phyloP scores from a whole-genome alignment of 1,140 invertebrate genomes.

The Amyelois transitella region DNA sequence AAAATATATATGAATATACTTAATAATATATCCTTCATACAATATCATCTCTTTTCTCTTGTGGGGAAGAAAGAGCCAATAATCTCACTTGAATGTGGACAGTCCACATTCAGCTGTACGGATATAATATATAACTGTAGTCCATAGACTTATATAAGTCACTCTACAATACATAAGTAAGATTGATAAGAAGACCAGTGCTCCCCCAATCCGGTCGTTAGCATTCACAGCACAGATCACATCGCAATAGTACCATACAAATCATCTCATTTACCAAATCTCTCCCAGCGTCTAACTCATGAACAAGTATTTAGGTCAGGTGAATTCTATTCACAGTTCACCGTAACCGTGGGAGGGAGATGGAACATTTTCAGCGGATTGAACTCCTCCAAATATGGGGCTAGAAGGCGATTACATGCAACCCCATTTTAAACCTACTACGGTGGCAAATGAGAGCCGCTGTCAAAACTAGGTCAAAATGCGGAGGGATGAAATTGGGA shows the following conservation, averaged over 20 bases:
- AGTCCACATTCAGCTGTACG: no score
- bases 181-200: neutral
- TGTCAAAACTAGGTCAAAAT: constrained; percentile 64
- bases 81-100: no score
- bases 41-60: no score
- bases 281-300: neutral
- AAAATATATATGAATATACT: neutral
- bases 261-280: neutral
- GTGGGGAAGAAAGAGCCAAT: no score
- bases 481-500: constrained; percentile 64
- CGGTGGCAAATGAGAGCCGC: constrained; percentile 57
- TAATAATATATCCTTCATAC: neutral
- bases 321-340: constrained; percentile 5
- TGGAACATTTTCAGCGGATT: constrained; percentile 10
- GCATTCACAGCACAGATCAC: neutral
- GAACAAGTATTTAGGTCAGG: neutral
- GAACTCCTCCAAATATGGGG: constrained; percentile 19
- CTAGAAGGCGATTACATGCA: constrained; percentile 54
- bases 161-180: neutral
- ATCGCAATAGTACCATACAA: neutral
- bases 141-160: neutral
- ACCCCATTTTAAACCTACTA: constrained; percentile 65
- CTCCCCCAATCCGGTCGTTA: neutral
- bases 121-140: no score
- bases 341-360: constrained; percentile 7